A percentile compares a stretch with the other conserved stretches of the same genome.
phyloP scores from a whole-genome alignment of 2,797 vertebrate genomes.

The Momotus momota region DNA sequence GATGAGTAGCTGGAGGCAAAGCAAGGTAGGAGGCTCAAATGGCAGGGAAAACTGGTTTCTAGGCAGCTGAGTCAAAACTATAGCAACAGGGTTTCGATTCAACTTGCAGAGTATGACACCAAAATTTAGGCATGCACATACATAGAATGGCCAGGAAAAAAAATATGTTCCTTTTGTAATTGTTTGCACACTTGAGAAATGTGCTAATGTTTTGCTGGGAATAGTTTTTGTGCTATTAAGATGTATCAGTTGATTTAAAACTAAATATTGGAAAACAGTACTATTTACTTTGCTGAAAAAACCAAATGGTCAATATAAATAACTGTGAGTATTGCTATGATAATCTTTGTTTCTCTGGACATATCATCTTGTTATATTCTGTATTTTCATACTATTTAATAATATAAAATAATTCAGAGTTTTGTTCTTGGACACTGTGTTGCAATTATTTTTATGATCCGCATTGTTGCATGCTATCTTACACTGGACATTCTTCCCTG shows the following conservation, averaged over 20 bases:
- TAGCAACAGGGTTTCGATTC: background rate
- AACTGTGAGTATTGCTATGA: background rate
- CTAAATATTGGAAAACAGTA: background rate
- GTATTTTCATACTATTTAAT: slow-evolving; percentile 47
- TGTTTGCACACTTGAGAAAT: background rate
- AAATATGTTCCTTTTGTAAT: background rate
- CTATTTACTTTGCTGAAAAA: background rate
- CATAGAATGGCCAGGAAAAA: background rate
- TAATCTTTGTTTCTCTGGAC: slow-evolving; percentile 12
- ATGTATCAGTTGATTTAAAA: background rate
- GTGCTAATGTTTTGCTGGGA: background rate
- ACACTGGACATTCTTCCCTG: background rate
- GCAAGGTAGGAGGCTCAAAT: background rate
- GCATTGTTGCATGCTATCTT: slow-evolving; percentile 40
- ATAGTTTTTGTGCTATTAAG: background rate
- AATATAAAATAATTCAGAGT: background rate
- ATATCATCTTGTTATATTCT: slow-evolving; percentile 2
- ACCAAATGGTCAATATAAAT: slow-evolving; percentile 32
- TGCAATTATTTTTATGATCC: slow-evolving; percentile 29
- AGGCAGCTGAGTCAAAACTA: background rate
- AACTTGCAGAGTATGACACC: background rate
- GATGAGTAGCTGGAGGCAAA: background rate
- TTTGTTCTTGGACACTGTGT: slow-evolving; percentile 9
- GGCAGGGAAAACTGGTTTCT: background rate
- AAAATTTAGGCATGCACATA: background rate